These are phyloP conservation scores for Phaonia tiefii DNA, from an alignment of 2,888 invertebrate genomes.

Conservation along the genomic window DNA sequence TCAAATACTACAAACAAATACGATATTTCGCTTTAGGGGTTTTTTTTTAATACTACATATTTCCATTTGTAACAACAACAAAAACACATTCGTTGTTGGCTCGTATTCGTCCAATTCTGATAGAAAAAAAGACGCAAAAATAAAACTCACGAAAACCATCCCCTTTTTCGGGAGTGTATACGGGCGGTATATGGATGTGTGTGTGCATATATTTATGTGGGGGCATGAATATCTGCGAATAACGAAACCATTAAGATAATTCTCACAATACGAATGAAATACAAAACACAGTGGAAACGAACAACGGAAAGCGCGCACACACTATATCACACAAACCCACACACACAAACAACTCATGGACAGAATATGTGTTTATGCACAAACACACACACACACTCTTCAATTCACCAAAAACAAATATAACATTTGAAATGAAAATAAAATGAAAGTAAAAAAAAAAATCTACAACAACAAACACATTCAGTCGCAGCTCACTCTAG, in stretches of 20 bases:
- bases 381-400: conserved; percentile 32
- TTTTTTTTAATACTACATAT: conserved; percentile 23
- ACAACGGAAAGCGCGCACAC: not conserved
- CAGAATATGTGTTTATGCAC: conserved; percentile 2
- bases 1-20: conserved; percentile 40
- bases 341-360: not conserved
- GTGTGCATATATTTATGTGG: conserved; percentile 58
- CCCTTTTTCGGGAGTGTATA: conserved; percentile 51
- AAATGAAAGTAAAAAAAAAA: conserved; percentile 48
- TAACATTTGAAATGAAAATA: conserved; percentile 38
- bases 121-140: conserved; percentile 37
- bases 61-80: conserved; percentile 31
- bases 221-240: not conserved
- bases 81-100: conserved; percentile 6
- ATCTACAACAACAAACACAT: conserved; percentile 11
- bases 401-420: conserved; percentile 30
- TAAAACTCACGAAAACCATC: conserved; percentile 59
- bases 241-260: conserved; percentile 26
- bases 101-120: conserved; percentile 58
- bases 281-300: conserved; percentile 39
- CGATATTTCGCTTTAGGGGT: conserved; percentile 45
- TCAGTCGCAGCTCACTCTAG: not conserved
- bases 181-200: conserved; percentile 55
- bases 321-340: too few species aligned
- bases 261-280: conserved; percentile 33